Evolutionary conservation across 2,113 vertebrate species (phyloP).

Genomic region (Ageneiosus marmoratus): DNA sequence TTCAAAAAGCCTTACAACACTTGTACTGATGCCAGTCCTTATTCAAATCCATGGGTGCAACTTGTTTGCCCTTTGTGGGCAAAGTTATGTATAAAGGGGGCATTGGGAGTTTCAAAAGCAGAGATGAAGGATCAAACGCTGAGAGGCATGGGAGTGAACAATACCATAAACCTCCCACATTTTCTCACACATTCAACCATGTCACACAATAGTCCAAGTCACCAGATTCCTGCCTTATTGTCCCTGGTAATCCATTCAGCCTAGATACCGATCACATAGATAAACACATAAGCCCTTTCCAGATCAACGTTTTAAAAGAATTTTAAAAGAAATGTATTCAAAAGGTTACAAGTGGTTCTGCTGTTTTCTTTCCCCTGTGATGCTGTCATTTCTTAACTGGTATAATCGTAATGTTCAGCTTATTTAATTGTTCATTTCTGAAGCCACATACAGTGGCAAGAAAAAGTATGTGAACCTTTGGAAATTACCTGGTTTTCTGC

Average conservation of each 20-base stretch:
- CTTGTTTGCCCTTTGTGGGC: neutral
- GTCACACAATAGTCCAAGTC: conserved; percentile 29
- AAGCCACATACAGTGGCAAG: no score
- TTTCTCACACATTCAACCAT: conserved; percentile 41
- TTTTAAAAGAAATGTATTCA: neutral
- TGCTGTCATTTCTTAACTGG: neutral
- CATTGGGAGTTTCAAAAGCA: conserved; percentile 27
- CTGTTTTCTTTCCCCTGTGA: neutral
- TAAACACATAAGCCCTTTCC: conserved; percentile 20
- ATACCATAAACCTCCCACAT: conserved; percentile 25
- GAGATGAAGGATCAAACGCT: conserved; percentile 24
- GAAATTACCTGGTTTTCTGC: no score
- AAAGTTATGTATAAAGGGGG: conserved; percentile 9
- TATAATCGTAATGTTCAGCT: neutral
- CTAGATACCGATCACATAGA: conserved; percentile 32
- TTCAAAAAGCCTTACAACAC: conserved; percentile 10
- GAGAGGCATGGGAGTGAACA: conserved; percentile 35
- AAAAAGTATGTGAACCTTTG: no score
- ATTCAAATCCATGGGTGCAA: conserved; percentile 11
- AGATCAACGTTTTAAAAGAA: neutral
- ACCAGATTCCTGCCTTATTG: conserved; percentile 41
- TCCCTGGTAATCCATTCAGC: conserved; percentile 38
- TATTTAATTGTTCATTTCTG: neutral
- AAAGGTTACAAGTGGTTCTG: neutral
- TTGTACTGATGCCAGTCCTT: conserved; percentile 3